Conservation (phyloP, 1,140 invertebrate species). For the Dicyema japonicum region DNA sequence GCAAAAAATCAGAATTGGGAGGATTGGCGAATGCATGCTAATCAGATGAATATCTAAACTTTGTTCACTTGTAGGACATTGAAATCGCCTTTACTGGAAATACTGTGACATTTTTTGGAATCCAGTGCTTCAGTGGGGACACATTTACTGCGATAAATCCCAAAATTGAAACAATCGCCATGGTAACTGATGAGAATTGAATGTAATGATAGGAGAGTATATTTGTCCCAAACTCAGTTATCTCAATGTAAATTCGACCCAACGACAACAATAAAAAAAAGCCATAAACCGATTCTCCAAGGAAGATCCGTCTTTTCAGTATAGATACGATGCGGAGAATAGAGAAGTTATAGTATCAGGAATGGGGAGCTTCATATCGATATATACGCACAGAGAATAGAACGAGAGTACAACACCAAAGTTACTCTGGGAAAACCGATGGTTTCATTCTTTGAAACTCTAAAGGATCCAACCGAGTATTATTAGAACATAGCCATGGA, state of each 20-base stretch:
- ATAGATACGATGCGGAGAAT: constrained; percentile 49
- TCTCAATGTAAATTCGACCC: constrained; percentile 78
- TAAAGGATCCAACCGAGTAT: constrained; percentile 14
- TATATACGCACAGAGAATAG: constrained; percentile 37
- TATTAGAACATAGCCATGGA: too few relatives aligned
- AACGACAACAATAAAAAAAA: constrained; percentile 55
- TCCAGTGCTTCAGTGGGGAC: constrained; percentile 94
- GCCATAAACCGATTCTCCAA: constrained; percentile 57
- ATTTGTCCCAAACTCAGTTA: constrained; percentile 69
- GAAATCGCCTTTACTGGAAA: constrained; percentile 64
- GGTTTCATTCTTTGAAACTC: constrained; percentile 40
- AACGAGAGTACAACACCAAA: constrained; percentile 69
- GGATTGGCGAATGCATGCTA: constrained; percentile 61
- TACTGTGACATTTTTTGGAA: constrained; percentile 79
- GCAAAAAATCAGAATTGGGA: constrained; percentile 40
- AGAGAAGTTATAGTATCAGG: constrained; percentile 83
- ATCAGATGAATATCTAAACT: too few relatives aligned
- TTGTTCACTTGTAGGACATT: too few relatives aligned
- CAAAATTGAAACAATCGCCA: constrained; percentile 28
- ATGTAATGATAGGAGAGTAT: constrained; percentile 43
- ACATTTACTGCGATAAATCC: constrained; percentile 36
- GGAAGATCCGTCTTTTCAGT: constrained; percentile 69
- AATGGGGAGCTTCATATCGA: constrained; percentile 96
- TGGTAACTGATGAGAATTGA: constrained; percentile 26
- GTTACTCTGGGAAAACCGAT: constrained; percentile 75